These are phyloP conservation scores for Zaprionus ornatus DNA, from an alignment of 1,140 invertebrate species.

Conservation along the genomic window DNA sequence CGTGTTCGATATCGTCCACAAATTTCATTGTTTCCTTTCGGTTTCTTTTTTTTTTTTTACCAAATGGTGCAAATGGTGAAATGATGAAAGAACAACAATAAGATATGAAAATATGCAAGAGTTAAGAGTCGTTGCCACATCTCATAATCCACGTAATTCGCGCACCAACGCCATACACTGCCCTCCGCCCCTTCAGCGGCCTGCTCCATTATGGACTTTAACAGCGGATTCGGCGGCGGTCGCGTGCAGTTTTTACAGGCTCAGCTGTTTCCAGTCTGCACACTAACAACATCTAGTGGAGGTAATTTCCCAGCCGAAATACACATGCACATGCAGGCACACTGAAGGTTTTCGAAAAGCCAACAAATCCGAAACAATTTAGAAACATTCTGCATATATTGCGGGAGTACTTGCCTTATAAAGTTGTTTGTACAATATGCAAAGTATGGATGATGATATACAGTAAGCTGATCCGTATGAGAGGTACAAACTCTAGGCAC, in stretches of 20 bases:
- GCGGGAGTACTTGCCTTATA: not conserved
- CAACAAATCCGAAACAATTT: not conserved
- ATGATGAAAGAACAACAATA: not conserved
- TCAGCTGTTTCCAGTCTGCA: conserved; percentile 85
- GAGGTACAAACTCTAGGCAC: too few relatives aligned
- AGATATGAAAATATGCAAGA: not conserved
- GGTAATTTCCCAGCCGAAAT: conserved; percentile 51
- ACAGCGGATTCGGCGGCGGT: conserved; percentile 56
- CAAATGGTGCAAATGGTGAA: not conserved
- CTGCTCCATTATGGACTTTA: conserved; percentile 54
- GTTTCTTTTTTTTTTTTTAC: not conserved
- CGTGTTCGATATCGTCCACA: not conserved
- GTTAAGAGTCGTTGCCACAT: not conserved
- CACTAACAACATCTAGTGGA: conserved; percentile 72
- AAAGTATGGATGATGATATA: too few relatives aligned
- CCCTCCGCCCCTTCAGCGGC: not conserved
- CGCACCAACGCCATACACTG: not conserved
- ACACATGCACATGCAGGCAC: not conserved
- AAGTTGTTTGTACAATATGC: too few relatives aligned
- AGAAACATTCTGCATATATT: not conserved
- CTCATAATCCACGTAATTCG: not conserved
- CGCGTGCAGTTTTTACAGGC: conserved; percentile 85
- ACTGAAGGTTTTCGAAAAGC: not conserved
- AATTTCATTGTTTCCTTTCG: not conserved
- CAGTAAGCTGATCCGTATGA: too few relatives aligned